These are phyloP conservation scores for Yasuhikotakia modesta DNA, from an alignment of 2,797 vertebrate species.

Conservation along the genomic window DNA sequence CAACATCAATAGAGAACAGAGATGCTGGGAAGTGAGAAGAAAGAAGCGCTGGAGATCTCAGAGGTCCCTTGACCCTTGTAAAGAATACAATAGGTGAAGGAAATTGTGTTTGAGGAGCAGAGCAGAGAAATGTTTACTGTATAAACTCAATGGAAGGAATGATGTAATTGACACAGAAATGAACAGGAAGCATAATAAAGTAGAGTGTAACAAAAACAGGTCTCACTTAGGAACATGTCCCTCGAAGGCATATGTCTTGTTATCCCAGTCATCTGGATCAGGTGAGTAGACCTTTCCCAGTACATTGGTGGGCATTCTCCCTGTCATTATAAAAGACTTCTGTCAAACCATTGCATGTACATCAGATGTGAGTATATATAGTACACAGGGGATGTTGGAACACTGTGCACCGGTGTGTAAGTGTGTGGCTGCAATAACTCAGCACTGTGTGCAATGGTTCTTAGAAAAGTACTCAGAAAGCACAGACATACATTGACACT, in stretches of 20 bases:
- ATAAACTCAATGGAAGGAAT: constrained; percentile 15
- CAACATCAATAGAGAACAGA: constrained; percentile 33
- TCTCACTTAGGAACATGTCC: constrained; percentile 86
- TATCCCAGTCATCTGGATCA: constrained; percentile 91
- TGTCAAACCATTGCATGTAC: constrained; percentile 14
- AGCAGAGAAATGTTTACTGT: neutral
- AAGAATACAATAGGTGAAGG: constrained; percentile 15
- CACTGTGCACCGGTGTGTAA: neutral
- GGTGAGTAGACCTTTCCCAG: constrained; percentile 87
- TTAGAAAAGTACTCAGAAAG: neutral
- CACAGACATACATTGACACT: neutral
- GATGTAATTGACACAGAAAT: constrained; percentile 25
- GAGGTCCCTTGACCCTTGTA: constrained; percentile 22
- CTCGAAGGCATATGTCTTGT: constrained; percentile 88
- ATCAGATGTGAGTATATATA: neutral
- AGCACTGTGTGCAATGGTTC: neutral
- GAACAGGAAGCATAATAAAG: neutral
- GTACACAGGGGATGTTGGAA: neutral
- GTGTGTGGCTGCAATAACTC: neutral
- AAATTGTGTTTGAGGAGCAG: neutral
- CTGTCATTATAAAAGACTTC: constrained; percentile 70
- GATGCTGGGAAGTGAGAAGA: constrained; percentile 1
- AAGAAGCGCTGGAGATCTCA: neutral
- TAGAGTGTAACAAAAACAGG: neutral
- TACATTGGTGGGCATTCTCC: constrained; percentile 81